Evolutionary conservation across 1,140 invertebrate species (phyloP).

Genomic region (Augochlora pura): DNA sequence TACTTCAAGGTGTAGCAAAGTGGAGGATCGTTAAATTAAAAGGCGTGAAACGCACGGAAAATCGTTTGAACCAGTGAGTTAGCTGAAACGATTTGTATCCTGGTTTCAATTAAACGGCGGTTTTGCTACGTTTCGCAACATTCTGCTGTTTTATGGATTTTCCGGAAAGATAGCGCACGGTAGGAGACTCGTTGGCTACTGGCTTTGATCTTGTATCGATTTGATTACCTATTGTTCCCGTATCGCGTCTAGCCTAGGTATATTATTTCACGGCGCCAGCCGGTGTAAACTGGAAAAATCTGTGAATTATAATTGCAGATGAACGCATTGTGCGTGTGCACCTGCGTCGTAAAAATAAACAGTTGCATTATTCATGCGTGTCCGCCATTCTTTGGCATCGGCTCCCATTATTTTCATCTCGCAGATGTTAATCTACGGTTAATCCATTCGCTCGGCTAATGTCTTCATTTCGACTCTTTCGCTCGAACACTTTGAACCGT

Average conservation of each 20-base stretch:
- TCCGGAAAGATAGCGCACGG: not conserved
- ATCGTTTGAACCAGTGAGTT: not conserved
- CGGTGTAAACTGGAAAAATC: not conserved
- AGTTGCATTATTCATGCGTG: not conserved
- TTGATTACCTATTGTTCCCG: conserved; percentile 1
- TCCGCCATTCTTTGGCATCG: not conserved
- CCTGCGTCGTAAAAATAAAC: not conserved
- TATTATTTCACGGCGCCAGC: conserved; percentile 7
- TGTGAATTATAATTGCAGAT: not conserved
- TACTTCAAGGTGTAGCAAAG: no score
- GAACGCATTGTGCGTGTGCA: not conserved
- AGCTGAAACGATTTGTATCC: not conserved
- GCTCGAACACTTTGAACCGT: no score
- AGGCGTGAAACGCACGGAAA: not conserved
- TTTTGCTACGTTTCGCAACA: not conserved
- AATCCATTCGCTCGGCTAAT: not conserved
- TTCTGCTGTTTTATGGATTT: not conserved
- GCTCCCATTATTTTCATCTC: not conserved
- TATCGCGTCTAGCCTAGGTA: conserved; percentile 17
- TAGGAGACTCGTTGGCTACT: not conserved
- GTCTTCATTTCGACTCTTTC: not conserved
- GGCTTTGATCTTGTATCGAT: conserved; percentile 1
- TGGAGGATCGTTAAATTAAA: no score
- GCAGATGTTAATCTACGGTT: not conserved
- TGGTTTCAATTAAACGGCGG: not conserved